phyloP scores from a whole-genome alignment of 2,797 vertebrate genomes.

The Siniperca scherzeri region DNA sequence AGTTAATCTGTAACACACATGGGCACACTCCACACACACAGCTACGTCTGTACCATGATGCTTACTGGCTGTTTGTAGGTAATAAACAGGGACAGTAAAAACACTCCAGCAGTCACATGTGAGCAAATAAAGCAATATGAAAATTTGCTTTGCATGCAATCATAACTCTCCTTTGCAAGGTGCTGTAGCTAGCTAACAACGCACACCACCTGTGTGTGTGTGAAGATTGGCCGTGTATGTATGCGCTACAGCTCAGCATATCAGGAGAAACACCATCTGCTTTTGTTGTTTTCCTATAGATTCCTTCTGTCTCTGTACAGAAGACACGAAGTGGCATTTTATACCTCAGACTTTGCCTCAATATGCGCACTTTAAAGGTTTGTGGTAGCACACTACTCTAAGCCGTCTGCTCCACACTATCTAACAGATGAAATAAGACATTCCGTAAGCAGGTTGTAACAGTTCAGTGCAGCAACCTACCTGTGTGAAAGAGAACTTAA shows the following conservation, averaged over 20 bases:
- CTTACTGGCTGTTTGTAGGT: slow-evolving; percentile 9
- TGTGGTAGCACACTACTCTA: slow-evolving; percentile 2
- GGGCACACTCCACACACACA: background rate
- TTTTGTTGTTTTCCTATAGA: background rate
- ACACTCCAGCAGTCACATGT: background rate
- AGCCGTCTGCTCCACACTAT: slow-evolving; percentile 5
- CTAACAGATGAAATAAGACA: slow-evolving; percentile 21
- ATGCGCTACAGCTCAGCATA: background rate
- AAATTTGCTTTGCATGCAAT: background rate
- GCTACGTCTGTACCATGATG: background rate
- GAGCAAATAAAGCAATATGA: background rate
- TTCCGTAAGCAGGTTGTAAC: slow-evolving; percentile 25
- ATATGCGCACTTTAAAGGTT: slow-evolving; percentile 8
- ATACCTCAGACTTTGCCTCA: slow-evolving; percentile 13
- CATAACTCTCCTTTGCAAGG: background rate
- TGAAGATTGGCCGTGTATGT: background rate
- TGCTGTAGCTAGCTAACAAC: background rate
- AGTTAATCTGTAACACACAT: slow-evolving; percentile 17
- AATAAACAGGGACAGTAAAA: background rate
- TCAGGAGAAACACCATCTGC: background rate
- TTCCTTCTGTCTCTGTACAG: background rate
- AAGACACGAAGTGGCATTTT: background rate
- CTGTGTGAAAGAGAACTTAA: slow-evolving; percentile 36
- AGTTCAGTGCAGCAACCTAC: slow-evolving; percentile 16
- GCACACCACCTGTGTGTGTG: background rate